phyloP scores from a whole-genome alignment of 2,797 vertebrate genomes.

The Pristis pectinata region DNA sequence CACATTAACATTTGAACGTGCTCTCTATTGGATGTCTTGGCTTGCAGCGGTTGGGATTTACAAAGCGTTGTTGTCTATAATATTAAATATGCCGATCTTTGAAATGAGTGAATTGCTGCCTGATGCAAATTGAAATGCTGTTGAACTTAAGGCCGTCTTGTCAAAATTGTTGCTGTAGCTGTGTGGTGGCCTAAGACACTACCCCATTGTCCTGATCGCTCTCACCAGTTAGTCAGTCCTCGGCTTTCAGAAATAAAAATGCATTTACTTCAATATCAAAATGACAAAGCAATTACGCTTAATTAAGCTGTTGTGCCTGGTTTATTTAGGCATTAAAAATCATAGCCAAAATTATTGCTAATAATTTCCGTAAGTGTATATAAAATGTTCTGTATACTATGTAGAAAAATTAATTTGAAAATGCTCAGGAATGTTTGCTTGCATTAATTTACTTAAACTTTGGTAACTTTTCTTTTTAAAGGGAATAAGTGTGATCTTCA shows the following conservation, averaged over 20 bases:
- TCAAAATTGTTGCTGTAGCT: slow-evolving; percentile 14
- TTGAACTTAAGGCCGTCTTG: slow-evolving; percentile 21
- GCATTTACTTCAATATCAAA: not conserved
- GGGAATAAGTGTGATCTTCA: slow-evolving; percentile 98
- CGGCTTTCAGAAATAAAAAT: not conserved
- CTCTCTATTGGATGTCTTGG: not conserved
- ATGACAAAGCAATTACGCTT: not conserved
- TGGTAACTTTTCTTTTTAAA: slow-evolving; percentile 55
- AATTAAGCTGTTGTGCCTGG: not conserved
- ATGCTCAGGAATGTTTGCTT: slow-evolving; percentile 39
- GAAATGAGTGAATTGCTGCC: not conserved
- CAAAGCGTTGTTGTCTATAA: slow-evolving; percentile 8
- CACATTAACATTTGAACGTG: not conserved
- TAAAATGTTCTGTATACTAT: not conserved
- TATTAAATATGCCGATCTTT: not conserved
- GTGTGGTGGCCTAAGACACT: not conserved
- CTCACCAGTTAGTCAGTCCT: not conserved
- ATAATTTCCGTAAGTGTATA: not conserved
- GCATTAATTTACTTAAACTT: slow-evolving; percentile 23
- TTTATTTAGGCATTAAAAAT: not conserved
- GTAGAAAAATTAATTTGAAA: not conserved
- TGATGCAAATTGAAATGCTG: slow-evolving; percentile 12
- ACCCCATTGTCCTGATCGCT: not conserved
- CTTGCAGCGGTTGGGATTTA: not conserved
- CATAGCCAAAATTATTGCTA: not conserved